Evolutionary conservation across 2,888 invertebrate genomes (phyloP).

Genomic region (Caenorhabditis afra): DNA sequence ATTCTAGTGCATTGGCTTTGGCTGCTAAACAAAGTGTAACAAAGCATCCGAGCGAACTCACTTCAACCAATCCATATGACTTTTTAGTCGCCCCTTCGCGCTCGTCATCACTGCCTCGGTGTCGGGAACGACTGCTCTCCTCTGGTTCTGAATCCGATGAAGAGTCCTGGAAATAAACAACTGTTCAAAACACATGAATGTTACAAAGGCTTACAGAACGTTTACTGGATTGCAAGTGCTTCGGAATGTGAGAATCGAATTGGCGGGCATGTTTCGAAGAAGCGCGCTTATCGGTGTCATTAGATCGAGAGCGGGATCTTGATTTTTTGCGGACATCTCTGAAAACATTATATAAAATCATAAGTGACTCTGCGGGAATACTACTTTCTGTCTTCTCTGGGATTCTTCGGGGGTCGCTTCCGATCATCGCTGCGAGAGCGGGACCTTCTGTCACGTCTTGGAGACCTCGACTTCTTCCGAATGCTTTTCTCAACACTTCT

Average conservation of each 20-base stretch:
- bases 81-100: slow-evolving; percentile 19
- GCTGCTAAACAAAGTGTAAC: not conserved
- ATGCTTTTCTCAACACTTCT: slow-evolving; percentile 37
- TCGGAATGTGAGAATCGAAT: slow-evolving; percentile 54
- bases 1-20: too few species aligned
- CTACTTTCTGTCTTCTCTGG: not conserved
- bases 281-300: not conserved
- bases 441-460: slow-evolving; percentile 15
- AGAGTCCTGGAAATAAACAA: not conserved
- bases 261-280: slow-evolving; percentile 18
- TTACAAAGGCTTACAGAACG: not conserved
- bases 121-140: not conserved
- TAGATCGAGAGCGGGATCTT: slow-evolving; percentile 18
- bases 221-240: slow-evolving; percentile 12
- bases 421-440: slow-evolving; percentile 10
- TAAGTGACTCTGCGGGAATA: too few species aligned
- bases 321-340: not conserved
- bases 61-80: slow-evolving; percentile 56
- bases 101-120: slow-evolving; percentile 13
- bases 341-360: too few species aligned
- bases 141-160: slow-evolving; percentile 18
- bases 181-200: not conserved
- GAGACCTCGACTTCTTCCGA: slow-evolving; percentile 19
- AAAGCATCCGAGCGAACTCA: slow-evolving; percentile 1
- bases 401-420: slow-evolving; percentile 1